Base-by-base conservation (phyloP, 2,888 invertebrate species). In the Andrena fulva region DNA sequence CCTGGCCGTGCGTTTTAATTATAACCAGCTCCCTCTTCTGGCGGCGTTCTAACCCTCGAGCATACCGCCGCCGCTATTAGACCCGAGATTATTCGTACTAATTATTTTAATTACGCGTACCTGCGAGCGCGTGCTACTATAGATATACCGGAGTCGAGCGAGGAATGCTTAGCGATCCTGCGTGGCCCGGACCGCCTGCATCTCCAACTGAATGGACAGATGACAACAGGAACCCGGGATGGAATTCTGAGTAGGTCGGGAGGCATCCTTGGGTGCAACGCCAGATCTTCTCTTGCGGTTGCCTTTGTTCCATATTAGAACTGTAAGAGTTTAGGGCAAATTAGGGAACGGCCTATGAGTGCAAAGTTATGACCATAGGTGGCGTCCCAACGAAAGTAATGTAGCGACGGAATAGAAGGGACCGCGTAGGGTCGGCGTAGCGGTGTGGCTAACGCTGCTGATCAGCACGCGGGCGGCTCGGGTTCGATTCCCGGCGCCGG, bases 31-130 rank as follows among this genome's bases (percentile, higher is more conserved):
- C 59, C 64, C 54, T 74, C 80, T 54, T 74, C 50, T 62, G 31
- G 62, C 73, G 59, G 60, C 59, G 71, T 71, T 59, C 69, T 74
- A 79, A 71, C 85, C 85, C 86, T 85, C 79, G 85, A 89, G 87
- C 84, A 75, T 79, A 79, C 79, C 80, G 75, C 85, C 42, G 56
- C 27, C 24, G 89, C 89, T 88, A 90, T 92, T 92, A 92, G 75
- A 82, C 78, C 72, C 84, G 85, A 89, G 90, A 92, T 91, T 91
- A 91, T 92, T 90, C 89, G 82, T 90, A 87, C 89, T 91, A 92
- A 92, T 92, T 91, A 92, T 91, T 92, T 91, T 91, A 92, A 92
- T 91, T 91, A 88, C 87, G 87, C 86, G 74, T 79, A 77, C 73
- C 80, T 72, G 68, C 54, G 63, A 70, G 75, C 84, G 12, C 50